These are phyloP conservation scores for Pomacea canaliculata DNA, from an alignment of 2,888 invertebrate species.

Conservation along the genomic window DNA sequence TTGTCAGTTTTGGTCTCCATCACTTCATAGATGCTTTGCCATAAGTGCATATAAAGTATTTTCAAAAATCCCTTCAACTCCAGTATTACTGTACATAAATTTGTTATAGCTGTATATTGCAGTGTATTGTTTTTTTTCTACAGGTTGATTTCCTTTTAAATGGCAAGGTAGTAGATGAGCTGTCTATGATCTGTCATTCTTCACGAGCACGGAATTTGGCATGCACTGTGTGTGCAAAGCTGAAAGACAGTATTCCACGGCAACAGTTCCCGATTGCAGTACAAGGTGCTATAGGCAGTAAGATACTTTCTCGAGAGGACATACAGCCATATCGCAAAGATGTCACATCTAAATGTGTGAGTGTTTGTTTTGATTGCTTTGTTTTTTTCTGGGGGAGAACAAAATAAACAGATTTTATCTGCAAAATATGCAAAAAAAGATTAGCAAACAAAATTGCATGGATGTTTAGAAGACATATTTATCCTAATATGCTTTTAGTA, in stretches of 20 bases:
- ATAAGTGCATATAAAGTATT: no score
- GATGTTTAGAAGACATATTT: neutral
- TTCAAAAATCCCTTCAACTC: no score
- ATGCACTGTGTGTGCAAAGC: conserved; percentile 76
- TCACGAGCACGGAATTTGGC: conserved; percentile 72
- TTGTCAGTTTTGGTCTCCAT: no score
- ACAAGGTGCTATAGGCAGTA: conserved; percentile 85
- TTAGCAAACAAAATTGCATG: neutral
- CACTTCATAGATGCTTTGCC: no score
- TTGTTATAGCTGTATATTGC: no score
- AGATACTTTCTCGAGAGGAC: conserved; percentile 87
- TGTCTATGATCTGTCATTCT: conserved; percentile 84
- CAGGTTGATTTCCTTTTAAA: conserved; percentile 86
- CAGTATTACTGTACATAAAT: no score
- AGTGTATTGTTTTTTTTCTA: conserved; percentile 39
- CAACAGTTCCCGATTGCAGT: conserved; percentile 88
- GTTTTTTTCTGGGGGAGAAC: neutral
- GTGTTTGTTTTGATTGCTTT: conserved; percentile 50
- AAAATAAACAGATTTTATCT: neutral
- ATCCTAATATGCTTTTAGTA: no score
- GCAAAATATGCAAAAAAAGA: neutral
- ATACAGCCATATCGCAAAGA: conserved; percentile 90
- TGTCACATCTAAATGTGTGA: conserved; percentile 92
- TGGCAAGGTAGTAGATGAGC: conserved; percentile 84
- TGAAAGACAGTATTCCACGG: conserved; percentile 87